Conservation (phyloP, 2,113 vertebrate species). For the Piprites chloris region DNA sequence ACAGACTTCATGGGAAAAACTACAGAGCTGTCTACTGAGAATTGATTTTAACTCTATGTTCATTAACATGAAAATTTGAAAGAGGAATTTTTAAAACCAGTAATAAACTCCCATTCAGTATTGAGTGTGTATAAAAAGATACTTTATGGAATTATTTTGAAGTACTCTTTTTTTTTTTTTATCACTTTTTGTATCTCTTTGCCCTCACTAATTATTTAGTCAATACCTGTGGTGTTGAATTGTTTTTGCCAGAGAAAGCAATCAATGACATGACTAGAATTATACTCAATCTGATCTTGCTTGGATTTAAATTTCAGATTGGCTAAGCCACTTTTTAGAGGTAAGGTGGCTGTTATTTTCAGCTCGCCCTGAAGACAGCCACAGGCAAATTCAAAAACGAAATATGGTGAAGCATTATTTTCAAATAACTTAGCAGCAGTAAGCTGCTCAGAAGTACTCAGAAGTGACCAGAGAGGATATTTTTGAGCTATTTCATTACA, state of each 20-base stretch:
- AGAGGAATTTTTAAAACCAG: neutral
- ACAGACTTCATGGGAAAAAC: neutral
- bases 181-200: neutral
- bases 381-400: neutral
- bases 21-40: neutral
- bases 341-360: neutral
- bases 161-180: neutral
- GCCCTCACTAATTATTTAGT: neutral
- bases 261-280: neutral
- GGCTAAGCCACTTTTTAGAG: neutral
- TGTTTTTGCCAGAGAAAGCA: slow-evolving; percentile 1
- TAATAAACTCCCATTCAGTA: neutral
- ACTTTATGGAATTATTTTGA: neutral
- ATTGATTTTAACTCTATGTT: neutral
- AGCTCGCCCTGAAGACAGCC: neutral
- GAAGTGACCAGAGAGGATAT: neutral
- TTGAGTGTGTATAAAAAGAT: neutral
- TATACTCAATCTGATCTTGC: neutral
- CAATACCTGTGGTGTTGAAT: neutral
- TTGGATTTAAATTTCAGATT: neutral
- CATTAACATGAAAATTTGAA: neutral
- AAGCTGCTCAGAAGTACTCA: neutral
- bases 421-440: neutral
- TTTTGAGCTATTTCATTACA: neutral
- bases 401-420: neutral